Conservation (phyloP, 2,113 vertebrate genomes). For the Sceloporus undulatus region DNA sequence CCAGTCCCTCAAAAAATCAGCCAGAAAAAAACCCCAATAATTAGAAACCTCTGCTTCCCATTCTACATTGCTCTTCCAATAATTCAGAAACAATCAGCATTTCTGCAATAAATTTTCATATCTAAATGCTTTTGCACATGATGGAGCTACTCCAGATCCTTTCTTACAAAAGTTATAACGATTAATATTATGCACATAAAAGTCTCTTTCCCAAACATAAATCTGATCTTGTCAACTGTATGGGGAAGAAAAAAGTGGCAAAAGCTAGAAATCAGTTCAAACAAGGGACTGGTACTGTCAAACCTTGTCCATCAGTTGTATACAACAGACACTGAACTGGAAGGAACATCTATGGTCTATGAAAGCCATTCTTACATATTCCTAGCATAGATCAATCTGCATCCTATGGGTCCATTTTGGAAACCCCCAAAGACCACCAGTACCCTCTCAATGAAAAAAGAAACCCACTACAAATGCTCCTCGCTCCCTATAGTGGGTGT, state of each 20-base stretch:
- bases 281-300: not conserved
- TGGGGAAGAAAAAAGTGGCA: not conserved
- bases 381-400: too few relatives aligned
- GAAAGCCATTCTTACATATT: too few relatives aligned
- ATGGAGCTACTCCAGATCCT: not conserved
- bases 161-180: not conserved
- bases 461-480: too few relatives aligned
- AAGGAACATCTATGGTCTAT: not conserved
- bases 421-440: too few relatives aligned
- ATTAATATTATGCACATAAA: too few relatives aligned
- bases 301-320: not conserved
- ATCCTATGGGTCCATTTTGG: too few relatives aligned
- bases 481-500: too few relatives aligned
- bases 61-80: not conserved
- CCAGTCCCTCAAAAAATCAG: not conserved
- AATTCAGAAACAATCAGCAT: not conserved
- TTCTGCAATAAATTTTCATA: not conserved
- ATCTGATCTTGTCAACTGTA: not conserved
- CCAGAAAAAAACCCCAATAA: not conserved
- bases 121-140: not conserved
- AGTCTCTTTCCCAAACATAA: too few relatives aligned
- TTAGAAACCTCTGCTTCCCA: not conserved
- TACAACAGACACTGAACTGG: not conserved
- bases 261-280: not conserved
- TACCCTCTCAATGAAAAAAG: too few relatives aligned